Percentiles rank a stretch among this genome's conserved stretches.
Conservation (phyloP, 64 coral and sea anemone genomes). For the Actinia equina region DNA sequence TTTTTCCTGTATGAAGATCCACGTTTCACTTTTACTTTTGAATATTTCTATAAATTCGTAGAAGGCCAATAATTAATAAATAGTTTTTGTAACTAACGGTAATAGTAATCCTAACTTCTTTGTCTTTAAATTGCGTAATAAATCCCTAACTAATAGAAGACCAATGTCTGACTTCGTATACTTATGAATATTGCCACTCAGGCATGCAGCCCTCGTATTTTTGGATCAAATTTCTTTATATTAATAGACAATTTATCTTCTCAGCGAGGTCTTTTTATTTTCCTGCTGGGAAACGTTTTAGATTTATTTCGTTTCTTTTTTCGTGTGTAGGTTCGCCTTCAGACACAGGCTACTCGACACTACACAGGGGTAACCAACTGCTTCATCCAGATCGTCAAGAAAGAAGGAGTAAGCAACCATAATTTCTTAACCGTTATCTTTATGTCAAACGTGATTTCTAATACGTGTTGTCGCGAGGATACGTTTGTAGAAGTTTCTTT, state of each 20-base stretch:
- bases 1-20: background rate
- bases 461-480: background rate
- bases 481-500: background rate
- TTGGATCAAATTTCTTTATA: background rate
- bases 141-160: no score
- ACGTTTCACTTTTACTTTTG: background rate
- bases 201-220: background rate
- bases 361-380: slow-evolving; percentile 66
- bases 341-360: slow-evolving; percentile 59
- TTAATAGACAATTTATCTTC: background rate
- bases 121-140: no score
- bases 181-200: background rate
- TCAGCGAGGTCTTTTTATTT: background rate
- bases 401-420: slow-evolving; percentile 57
- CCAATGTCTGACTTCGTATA: background rate
- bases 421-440: background rate
- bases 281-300: background rate
- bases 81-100: background rate
- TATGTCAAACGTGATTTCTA: background rate
- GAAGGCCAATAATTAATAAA: background rate
- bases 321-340: slow-evolving; percentile 61
- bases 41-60: background rate
- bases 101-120: background rate
- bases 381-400: slow-evolving; percentile 72
- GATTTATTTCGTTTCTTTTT: background rate